Evolutionary conservation across 2,113 vertebrate species (phyloP), one percentile per base, ranked within the genome.

Genomic region (Hippocampus mohnikei): DNA sequence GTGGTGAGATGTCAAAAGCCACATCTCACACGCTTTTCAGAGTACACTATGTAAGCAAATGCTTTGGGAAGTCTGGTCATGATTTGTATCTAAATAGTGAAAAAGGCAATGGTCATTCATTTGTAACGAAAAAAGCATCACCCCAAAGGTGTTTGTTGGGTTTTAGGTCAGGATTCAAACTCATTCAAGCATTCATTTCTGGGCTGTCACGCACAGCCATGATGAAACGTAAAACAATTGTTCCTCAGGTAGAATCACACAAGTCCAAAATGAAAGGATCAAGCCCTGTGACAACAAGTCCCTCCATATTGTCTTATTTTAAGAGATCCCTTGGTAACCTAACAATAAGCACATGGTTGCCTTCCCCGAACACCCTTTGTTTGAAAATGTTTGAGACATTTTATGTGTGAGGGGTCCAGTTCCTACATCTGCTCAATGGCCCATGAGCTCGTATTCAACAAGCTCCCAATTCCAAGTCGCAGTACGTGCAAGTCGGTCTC

Each of bases 381-480:
- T 50, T 50, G 2, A 8, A 50, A 50, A 50, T 0, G 52, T 9
- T 55, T 55, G 8, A 50, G 10, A 55, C 9, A 55, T n/a, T 52
- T 52, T 18, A 50, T 52, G 20, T 52, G 50, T 21, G 3, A 55
- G 52, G 52, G 52, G 52, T n/a, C 21, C 52, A 55, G 52, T 55
- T n/a, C n/a, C 9, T 23, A 55, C 20, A 55, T 23, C 52, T 4
- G 18, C 16, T 50, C 48, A 50, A 20, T 7, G 48, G 16, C 46
- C 46, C 46, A 48, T 48, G 15, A 48, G 46, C 48, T 8, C 7
- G 16, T 7, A 8, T 50, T 50, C 18, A 50, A 50, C 18, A 50
- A 50, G 16, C 58, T 60, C 27, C 33, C 13, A 33, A 18, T 20
- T 77, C 68, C 78, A 87, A 74, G 81, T 77, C 78, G 62, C 70